Conservation (phyloP, 2,888 invertebrate species). For the Caenorhabditis plicata region DNA sequence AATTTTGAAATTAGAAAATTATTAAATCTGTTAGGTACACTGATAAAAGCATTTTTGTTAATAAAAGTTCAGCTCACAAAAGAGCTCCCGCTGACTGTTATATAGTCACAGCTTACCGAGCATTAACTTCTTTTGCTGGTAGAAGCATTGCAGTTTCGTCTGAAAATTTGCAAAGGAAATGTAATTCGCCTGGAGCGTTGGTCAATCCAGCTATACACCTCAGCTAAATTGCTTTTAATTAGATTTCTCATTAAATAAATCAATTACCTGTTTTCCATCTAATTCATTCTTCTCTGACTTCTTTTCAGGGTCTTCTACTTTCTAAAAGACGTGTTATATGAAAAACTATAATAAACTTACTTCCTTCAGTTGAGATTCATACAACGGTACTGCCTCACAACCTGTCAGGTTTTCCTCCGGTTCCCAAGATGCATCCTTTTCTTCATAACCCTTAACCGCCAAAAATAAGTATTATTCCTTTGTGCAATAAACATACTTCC, state of each 20-base stretch:
- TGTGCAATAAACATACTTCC: conserved; percentile 11
- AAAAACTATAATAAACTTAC: conserved; percentile 4
- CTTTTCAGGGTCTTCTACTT: background rate
- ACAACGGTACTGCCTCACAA: conserved; percentile 17
- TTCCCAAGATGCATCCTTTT: conserved; percentile 38
- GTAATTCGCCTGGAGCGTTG: conserved; percentile 21
- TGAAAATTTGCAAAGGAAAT: conserved; percentile 28
- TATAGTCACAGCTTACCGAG: conserved; percentile 11
- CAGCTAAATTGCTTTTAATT: conserved; percentile 9
- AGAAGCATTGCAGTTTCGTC: conserved; percentile 21
- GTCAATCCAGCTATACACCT: conserved; percentile 22
- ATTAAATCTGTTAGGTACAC: background rate
- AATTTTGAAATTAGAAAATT: background rate
- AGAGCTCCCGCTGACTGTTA: background rate
- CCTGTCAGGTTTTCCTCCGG: conserved; percentile 37
- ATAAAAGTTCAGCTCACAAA: background rate
- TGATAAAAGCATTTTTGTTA: background rate
- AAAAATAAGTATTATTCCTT: background rate
- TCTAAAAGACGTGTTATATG: background rate
- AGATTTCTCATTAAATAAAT: background rate
- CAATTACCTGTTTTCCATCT: background rate
- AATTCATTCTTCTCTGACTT: background rate
- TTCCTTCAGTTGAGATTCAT: conserved; percentile 16
- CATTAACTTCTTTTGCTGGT: conserved; percentile 27
- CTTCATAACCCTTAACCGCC: conserved; percentile 18